Evolutionary conservation across 2,113 vertebrate genomes (phyloP).

Genomic region (Oplegnathus fasciatus): DNA sequence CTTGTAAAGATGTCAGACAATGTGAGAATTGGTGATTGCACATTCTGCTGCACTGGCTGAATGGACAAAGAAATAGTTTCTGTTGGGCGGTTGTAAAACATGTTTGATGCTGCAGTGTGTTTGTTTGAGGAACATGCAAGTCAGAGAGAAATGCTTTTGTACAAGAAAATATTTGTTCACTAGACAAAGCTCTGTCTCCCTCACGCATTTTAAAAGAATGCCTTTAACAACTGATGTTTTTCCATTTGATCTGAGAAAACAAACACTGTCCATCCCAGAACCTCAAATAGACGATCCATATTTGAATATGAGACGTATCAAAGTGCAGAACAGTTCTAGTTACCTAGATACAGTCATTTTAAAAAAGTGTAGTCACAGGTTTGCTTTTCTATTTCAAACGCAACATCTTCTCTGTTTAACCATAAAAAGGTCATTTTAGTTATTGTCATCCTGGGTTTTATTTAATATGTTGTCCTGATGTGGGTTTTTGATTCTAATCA

Average conservation of each 20-base stretch:
- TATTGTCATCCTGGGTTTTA: not conserved
- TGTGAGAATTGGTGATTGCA: not conserved
- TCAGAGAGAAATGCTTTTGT: constrained; percentile 35
- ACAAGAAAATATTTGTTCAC: constrained; percentile 24
- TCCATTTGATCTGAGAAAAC: constrained; percentile 20
- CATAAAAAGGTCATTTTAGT: not conserved
- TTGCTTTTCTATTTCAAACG: not conserved
- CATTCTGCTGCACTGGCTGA: not conserved
- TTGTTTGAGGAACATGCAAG: constrained; percentile 28
- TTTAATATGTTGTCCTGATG: not conserved
- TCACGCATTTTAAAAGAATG: not conserved
- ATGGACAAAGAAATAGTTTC: not conserved
- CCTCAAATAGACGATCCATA: not conserved
- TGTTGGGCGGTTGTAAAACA: not conserved
- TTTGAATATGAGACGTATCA: not conserved
- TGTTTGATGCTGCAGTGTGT: constrained; percentile 1
- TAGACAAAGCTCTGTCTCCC: constrained; percentile 9
- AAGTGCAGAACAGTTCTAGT: not conserved
- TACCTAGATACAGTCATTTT: not conserved
- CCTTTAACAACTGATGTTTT: constrained; percentile 8
- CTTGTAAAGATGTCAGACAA: not conserved
- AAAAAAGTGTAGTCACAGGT: not conserved
- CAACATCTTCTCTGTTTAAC: not conserved
- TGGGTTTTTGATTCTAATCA: not conserved
- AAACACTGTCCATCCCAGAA: not conserved